Evolutionary conservation across 1,140 invertebrate genomes (phyloP), one percentile per base, ranked within the genome.

Genomic region (Lordiphosa stackelbergi): DNA sequence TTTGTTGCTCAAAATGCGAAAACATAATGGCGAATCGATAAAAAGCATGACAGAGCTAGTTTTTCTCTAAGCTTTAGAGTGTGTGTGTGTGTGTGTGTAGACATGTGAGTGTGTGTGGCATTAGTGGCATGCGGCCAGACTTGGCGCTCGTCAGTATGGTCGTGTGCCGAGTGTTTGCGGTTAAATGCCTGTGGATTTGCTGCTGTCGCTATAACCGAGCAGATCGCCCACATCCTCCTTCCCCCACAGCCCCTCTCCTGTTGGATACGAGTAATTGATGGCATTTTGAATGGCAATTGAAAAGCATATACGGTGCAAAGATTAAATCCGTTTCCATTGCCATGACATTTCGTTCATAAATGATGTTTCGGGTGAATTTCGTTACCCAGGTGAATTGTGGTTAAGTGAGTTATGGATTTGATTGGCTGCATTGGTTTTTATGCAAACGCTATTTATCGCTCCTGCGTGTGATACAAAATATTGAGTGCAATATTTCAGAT

Each of bases 11-110:
- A 46, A 31, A 66, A 69, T 69, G 65, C 36, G 37, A 66, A 60
- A 60, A 40, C 53, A 62, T 66, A 68, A 77, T 68, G 49, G 56
- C 45, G 56, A 77, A 78, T 73, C 69, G 71, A 77, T 77, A 78
- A 69, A 77, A 55, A 59, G 35, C 59, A 46, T 41, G 53, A 36
- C 49, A 61, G 31, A 35, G 46, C 34, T 54, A 49, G 38, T 49
- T 38, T 16, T 51, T 43, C 48, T 43, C n/a, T 31, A 28, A 41
- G 19, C 37, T 11, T 53, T 11, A 31, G 31, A 24, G n/a, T 5
- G 42, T 35, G 5, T 37, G 11, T 35, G 16, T 45, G n/a, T 38
- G 42, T 54, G 31, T 69, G 53, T 57, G n/a, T n/a, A n/a, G n/a
- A n/a, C n/a, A n/a, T n/a, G n/a, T n/a, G n/a, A n/a, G n/a, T n/a